Evolutionary conservation across 2,797 vertebrate species (phyloP).

Genomic region (Parambassis ranga): DNA sequence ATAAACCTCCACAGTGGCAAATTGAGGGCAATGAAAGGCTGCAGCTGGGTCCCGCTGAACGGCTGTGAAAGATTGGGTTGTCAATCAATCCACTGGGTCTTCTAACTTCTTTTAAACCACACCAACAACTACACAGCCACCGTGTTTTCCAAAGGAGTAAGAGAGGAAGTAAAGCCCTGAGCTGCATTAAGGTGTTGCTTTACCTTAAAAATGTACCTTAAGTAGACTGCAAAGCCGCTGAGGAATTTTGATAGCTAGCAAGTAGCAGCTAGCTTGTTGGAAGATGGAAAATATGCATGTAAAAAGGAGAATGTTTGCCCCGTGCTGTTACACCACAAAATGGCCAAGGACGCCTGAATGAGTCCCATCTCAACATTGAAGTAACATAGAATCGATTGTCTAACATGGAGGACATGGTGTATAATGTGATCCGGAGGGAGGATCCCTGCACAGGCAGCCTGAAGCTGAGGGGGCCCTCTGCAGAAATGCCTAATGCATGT

Average conservation of each 20-base stretch:
- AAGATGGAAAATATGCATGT: too few species aligned
- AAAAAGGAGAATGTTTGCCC: too few species aligned
- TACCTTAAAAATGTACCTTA: too few species aligned
- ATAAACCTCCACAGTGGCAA: background rate
- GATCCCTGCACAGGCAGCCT: background rate
- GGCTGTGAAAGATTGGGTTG: background rate
- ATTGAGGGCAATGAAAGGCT: background rate
- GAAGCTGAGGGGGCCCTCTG: background rate
- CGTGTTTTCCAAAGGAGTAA: background rate
- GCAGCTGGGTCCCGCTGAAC: background rate
- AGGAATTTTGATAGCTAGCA: too few species aligned
- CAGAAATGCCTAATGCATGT: slow-evolving; percentile 19
- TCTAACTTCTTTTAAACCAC: background rate
- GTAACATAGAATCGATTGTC: too few species aligned
- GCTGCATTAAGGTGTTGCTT: too few species aligned
- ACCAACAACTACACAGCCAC: background rate
- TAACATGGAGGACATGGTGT: background rate
- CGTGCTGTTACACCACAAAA: too few species aligned
- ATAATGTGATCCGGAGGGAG: background rate
- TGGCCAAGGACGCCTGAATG: too few species aligned
- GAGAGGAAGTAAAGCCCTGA: background rate
- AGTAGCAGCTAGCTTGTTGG: too few species aligned
- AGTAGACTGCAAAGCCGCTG: too few species aligned
- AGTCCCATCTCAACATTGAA: too few species aligned
- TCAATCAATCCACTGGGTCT: background rate